phyloP scores from a whole-genome alignment of 2,797 vertebrate species.

The Syngnathus acus region DNA sequence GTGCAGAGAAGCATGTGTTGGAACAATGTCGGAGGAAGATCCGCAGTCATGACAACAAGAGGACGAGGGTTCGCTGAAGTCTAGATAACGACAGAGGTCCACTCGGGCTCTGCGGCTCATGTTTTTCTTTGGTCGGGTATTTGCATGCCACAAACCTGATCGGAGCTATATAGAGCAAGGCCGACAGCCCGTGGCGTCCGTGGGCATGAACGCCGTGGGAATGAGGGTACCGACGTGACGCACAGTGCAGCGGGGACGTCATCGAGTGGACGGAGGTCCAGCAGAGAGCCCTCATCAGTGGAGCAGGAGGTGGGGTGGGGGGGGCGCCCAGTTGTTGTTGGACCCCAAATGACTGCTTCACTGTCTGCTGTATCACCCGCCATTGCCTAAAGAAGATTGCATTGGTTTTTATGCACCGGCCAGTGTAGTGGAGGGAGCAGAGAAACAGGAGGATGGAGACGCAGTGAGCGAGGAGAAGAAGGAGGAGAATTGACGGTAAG shows the following conservation, averaged over 20 bases:
- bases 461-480: slow-evolving; percentile 55
- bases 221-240: slow-evolving; percentile 65
- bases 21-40: slow-evolving; percentile 18
- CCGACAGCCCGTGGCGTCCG: slow-evolving; percentile 45
- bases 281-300: slow-evolving; percentile 31
- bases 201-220: slow-evolving; percentile 63
- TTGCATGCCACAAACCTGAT: slow-evolving; percentile 8
- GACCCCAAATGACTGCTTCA: slow-evolving; percentile 47
- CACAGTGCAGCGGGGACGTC: slow-evolving; percentile 33
- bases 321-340: slow-evolving; percentile 56
- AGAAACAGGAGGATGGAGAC: slow-evolving; percentile 65
- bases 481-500: slow-evolving; percentile 66
- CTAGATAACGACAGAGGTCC: neutral
- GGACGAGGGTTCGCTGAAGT: neutral
- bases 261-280: slow-evolving; percentile 45
- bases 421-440: slow-evolving; percentile 32
- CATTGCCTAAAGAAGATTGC: slow-evolving; percentile 38
- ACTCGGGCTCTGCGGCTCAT: neutral
- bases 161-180: slow-evolving; percentile 26
- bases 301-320: slow-evolving; percentile 1
- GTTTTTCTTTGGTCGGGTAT: slow-evolving; percentile 9
- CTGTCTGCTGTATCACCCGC: slow-evolving; percentile 18
- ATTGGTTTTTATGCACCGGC: slow-evolving; percentile 56
- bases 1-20: slow-evolving; percentile 38
- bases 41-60: slow-evolving; percentile 22